Evolutionary conservation across 1,140 invertebrate genomes (phyloP).

Genomic region (Heliconius melpomene): DNA sequence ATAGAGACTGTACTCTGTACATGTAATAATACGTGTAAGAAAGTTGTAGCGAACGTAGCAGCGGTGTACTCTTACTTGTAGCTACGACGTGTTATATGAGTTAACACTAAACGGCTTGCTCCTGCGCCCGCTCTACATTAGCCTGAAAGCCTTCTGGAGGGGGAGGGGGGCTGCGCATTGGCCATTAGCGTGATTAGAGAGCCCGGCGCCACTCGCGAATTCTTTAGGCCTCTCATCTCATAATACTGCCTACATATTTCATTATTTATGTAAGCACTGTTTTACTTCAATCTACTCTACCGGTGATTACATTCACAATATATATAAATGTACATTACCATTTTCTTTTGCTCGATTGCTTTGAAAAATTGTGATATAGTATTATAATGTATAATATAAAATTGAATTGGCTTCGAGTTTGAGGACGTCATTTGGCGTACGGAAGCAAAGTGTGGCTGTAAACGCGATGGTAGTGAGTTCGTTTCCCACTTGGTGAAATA

Average conservation of each 20-base stretch:
- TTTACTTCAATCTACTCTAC: conserved; percentile 73
- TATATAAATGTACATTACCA: conserved; percentile 28
- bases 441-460: no score
- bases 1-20: background rate
- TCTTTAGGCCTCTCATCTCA: conserved; percentile 78
- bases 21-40: background rate
- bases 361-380: background rate
- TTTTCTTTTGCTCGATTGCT: conserved; percentile 9
- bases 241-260: conserved; percentile 79
- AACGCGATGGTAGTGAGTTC: no score
- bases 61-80: conserved; percentile 22
- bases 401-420: no score
- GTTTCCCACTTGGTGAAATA: no score
- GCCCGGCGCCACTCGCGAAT: conserved; percentile 68
- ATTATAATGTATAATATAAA: background rate
- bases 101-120: conserved; percentile 60
- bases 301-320: conserved; percentile 67
- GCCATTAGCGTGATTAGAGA: conserved; percentile 80
- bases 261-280: conserved; percentile 79
- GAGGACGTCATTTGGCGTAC: no score
- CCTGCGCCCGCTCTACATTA: conserved; percentile 69
- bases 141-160: conserved; percentile 67
- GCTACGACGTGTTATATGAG: conserved; percentile 57
- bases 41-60: conserved; percentile 33
- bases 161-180: conserved; percentile 66